phyloP scores from a whole-genome alignment of 2,113 vertebrate species.

The Philantomba maxwellii region DNA sequence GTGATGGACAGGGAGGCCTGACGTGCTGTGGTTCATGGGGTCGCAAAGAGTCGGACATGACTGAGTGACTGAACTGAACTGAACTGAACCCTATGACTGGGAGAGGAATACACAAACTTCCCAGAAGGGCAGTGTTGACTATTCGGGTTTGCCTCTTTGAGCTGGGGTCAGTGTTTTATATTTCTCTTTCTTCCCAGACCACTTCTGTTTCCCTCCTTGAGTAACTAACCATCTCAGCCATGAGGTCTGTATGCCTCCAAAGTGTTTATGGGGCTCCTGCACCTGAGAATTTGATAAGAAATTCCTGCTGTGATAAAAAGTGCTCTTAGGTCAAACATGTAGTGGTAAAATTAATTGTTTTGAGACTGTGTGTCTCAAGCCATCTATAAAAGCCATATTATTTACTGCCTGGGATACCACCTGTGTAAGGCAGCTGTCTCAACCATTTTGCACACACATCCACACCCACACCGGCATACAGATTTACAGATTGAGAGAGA shows the following conservation, averaged over 20 bases:
- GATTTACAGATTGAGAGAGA: neutral
- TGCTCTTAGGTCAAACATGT: conserved; percentile 69
- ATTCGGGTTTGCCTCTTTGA: neutral
- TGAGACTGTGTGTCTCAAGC: conserved; percentile 68
- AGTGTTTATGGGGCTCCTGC: conserved; percentile 67
- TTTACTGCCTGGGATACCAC: conserved; percentile 67
- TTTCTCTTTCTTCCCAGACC: conserved; percentile 23
- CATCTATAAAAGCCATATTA: conserved; percentile 70
- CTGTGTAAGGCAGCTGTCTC: conserved; percentile 75
- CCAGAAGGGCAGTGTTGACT: neutral
- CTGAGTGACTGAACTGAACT: neutral
- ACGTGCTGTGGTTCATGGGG: neutral
- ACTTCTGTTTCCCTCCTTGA: neutral
- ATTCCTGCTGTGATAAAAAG: conserved; percentile 74
- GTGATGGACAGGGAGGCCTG: neutral
- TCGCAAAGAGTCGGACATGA: rapidly evolving
- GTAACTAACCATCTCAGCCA: neutral
- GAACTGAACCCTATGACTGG: neutral
- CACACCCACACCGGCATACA: neutral
- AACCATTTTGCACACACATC: conserved; percentile 48
- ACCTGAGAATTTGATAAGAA: conserved; percentile 74
- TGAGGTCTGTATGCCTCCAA: neutral
- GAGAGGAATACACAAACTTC: neutral
- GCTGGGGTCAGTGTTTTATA: neutral
- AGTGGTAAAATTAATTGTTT: conserved; percentile 76